Conservation (phyloP, 2,113 vertebrate species). For the Chitala chitala region DNA sequence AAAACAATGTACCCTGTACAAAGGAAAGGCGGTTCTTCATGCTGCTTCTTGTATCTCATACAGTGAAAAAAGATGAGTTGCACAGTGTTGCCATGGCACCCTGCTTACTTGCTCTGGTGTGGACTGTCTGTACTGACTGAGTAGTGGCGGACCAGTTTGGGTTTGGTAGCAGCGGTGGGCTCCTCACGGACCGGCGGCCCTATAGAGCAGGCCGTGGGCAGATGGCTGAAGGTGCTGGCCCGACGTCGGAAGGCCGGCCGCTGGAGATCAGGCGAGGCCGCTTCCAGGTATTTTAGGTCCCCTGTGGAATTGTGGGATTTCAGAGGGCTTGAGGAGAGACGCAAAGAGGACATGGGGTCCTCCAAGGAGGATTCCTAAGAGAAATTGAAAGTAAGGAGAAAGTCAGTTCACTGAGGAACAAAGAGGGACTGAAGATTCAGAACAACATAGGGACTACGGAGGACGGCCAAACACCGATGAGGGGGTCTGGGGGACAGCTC, state of each 20-base stretch:
- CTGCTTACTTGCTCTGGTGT: slow-evolving; percentile 78
- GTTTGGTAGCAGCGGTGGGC: slow-evolving; percentile 62
- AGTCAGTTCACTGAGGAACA: no score
- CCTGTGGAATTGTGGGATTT: slow-evolving; percentile 71
- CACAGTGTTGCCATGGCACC: background rate
- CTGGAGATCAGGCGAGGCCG: slow-evolving; percentile 43
- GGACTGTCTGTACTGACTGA: slow-evolving; percentile 94
- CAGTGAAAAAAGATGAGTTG: no score
- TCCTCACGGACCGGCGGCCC: slow-evolving; percentile 50
- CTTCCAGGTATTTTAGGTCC: slow-evolving; percentile 64
- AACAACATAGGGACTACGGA: background rate
- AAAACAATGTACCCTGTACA: no score
- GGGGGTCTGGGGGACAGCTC: slow-evolving; percentile 23
- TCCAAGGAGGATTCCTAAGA: slow-evolving; percentile 42
- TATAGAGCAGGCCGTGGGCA: slow-evolving; percentile 58
- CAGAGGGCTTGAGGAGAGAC: slow-evolving; percentile 37
- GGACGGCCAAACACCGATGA: background rate
- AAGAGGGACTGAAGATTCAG: no score
- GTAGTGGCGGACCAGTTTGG: slow-evolving; percentile 90
- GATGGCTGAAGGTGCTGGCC: slow-evolving; percentile 82
- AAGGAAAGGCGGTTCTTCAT: no score
- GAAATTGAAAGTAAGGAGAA: background rate
- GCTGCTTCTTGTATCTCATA: no score
- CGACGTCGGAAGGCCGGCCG: slow-evolving; percentile 72
- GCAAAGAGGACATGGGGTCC: slow-evolving; percentile 39